Base-by-base conservation (phyloP, 2,888 invertebrate genomes). In the Caenorhabditis doughertyi region DNA sequence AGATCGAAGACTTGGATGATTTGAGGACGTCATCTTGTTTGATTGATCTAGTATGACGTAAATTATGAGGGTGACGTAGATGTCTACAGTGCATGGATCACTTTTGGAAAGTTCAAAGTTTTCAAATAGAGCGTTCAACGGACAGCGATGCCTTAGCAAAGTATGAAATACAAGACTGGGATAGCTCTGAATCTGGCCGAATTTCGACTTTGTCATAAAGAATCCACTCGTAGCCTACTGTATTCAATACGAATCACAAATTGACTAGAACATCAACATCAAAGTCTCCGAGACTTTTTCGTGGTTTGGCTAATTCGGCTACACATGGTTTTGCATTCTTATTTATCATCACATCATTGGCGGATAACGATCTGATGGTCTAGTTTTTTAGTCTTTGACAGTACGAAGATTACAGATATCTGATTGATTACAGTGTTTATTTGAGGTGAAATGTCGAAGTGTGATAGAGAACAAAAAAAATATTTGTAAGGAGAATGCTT, bases 211-310 rank as follows among this genome's bases (percentile, higher is more conserved):
- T 32, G 11, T 49, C 21, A 11, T 8, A 27, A 32, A 18, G 11
- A 13, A 32, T 32, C 18, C 23, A 18, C 1, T 7, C 18, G 64
- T 64, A 64, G 47, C 8, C 64, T 64, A 60, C 60, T 60, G 32
- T 49, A 64, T 29, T 11, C 21, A 18, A 56, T 70, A 70, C 70
- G 56, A 70, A 70, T 18, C 70, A 56, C 70, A 70, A 16, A 56
- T 25, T 47, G 49, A 42, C 65, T 65, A 67, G 62, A 62, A 44
- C 23, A 42, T 42, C 42, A 42, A 25, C 62, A 29, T 29, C 42
- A 62, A 58, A 23, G n/a, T 58, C 58, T 58, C 23, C 35, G 62
- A 62, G 62, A 62, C 44, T 18, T 39, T 16, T 39, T 42, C 16
- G 4, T 23, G 39, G 25, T 60, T 60, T 27, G 62, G 62, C 62